Percentiles rank a stretch among this genome's conserved stretches.
phyloP scores from a whole-genome alignment of 1,140 invertebrate genomes.

The Hestina assimilis region DNA sequence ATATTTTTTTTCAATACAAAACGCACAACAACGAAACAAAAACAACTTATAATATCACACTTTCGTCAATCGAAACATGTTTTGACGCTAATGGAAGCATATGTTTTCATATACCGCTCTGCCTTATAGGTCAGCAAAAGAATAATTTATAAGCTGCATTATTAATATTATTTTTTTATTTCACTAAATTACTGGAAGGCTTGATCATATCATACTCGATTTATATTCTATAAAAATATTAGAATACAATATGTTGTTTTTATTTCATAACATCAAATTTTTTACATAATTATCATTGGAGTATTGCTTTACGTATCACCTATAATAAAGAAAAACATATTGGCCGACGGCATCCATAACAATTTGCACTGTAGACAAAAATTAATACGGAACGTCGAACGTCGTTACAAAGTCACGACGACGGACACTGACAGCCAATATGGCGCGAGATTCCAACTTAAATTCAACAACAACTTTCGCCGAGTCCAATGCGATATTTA shows the following conservation, averaged over 20 bases:
- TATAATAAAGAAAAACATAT: slow-evolving; percentile 41
- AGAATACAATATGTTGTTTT: slow-evolving; percentile 73
- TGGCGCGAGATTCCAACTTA: slow-evolving; percentile 36
- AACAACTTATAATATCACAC: slow-evolving; percentile 76
- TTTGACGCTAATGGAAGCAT: slow-evolving; percentile 65
- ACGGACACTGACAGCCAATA: slow-evolving; percentile 29
- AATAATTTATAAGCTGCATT: slow-evolving; percentile 62
- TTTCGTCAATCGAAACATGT: slow-evolving; percentile 54
- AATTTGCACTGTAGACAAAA: too few relatives aligned
- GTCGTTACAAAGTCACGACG: slow-evolving; percentile 31
- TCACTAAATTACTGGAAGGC: slow-evolving; percentile 77
- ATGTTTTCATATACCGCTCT: slow-evolving; percentile 46
- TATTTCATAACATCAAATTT: slow-evolving; percentile 58
- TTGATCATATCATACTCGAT: slow-evolving; percentile 70
- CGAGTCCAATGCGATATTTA: slow-evolving; percentile 48
- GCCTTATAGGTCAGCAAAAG: slow-evolving; percentile 68
- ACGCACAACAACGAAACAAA: slow-evolving; percentile 74
- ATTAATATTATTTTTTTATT: slow-evolving; percentile 47
- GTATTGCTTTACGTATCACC: slow-evolving; percentile 57
- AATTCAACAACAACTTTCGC: slow-evolving; percentile 49
- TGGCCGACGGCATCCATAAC: slow-evolving; percentile 26
- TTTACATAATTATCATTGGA: slow-evolving; percentile 68
- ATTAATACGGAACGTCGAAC: too few relatives aligned
- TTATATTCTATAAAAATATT: slow-evolving; percentile 78
- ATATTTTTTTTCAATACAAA: slow-evolving; percentile 59